Evolutionary conservation across 1,140 invertebrate genomes (phyloP).

Genomic region (Aethina tumida): DNA sequence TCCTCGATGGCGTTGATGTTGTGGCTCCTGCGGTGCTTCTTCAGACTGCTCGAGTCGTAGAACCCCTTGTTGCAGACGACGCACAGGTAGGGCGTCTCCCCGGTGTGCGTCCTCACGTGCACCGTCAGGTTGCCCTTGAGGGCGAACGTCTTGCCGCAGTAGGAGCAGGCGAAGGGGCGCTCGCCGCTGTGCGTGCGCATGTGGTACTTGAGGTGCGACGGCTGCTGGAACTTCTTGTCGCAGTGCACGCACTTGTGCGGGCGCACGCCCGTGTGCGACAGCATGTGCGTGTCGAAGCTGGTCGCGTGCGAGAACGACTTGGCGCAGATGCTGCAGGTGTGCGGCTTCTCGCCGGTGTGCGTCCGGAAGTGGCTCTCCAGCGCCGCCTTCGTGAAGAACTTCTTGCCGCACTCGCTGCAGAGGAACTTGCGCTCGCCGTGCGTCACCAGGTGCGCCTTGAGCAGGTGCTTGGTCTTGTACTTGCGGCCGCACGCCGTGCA

Average conservation of each 20-base stretch:
- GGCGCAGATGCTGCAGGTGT: constrained; percentile 40
- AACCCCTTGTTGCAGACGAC: constrained; percentile 32
- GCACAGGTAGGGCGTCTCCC: constrained; percentile 32
- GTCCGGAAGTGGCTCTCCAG: constrained; percentile 16
- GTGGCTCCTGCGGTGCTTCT: constrained; percentile 23
- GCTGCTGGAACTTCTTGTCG: constrained; percentile 24
- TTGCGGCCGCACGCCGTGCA: too few relatives aligned
- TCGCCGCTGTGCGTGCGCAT: constrained; percentile 27
- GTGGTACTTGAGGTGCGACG: constrained; percentile 23
- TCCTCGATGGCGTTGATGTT: too few relatives aligned
- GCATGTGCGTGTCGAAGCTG: constrained; percentile 18
- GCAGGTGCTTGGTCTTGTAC: too few relatives aligned
- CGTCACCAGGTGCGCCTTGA: too few relatives aligned
- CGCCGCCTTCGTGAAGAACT: constrained; percentile 16
- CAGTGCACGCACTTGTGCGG: constrained; percentile 24
- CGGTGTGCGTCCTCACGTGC: constrained; percentile 31
- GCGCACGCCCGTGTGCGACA: constrained; percentile 19
- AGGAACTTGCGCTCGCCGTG: too few relatives aligned
- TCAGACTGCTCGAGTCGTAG: constrained; percentile 28
- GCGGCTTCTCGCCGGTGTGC: constrained; percentile 47
- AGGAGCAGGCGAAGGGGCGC: constrained; percentile 24
- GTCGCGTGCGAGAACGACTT: constrained; percentile 19
- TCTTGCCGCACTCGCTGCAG: constrained; percentile 20
- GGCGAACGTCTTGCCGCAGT: constrained; percentile 33
- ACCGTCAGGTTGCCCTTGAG: constrained; percentile 37